Evolutionary conservation across 2,888 invertebrate species (phyloP).

Genomic region (Phyto melanocephala): DNA sequence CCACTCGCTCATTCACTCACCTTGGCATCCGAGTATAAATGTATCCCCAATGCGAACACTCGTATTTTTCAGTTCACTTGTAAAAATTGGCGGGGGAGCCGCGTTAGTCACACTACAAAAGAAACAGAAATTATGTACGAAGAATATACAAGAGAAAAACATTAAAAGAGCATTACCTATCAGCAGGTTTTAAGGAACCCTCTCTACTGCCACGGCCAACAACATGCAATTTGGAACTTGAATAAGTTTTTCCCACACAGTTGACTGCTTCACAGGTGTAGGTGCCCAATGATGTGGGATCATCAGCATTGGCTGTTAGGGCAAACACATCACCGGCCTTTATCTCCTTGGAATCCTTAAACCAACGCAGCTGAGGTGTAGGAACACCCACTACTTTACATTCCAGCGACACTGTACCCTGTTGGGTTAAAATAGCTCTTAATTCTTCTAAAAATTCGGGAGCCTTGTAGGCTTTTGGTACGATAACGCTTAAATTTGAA

Average conservation of each 20-base stretch:
- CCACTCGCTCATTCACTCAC: constrained; percentile 77
- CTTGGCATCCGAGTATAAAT: constrained; percentile 86
- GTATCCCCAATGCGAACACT: constrained; percentile 89
- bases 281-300: constrained; percentile 91
- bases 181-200: constrained; percentile 84
- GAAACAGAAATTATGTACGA: not conserved
- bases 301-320: constrained; percentile 89
- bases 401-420: constrained; percentile 93
- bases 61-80: constrained; percentile 86
- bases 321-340: constrained; percentile 94
- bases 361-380: constrained; percentile 87
- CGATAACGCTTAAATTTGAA: constrained; percentile 88
- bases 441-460: constrained; percentile 93
- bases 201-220: constrained; percentile 86
- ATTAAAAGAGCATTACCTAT: constrained; percentile 80
- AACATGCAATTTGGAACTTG: constrained; percentile 91
- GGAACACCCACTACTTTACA: constrained; percentile 96
- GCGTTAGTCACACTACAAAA: constrained; percentile 71
- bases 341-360: constrained; percentile 91
- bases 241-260: constrained; percentile 91
- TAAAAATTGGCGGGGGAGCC: constrained; percentile 87
- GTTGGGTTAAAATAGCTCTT: constrained; percentile 89
- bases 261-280: constrained; percentile 93
- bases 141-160: not conserved
- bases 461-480: constrained; percentile 92